Evolutionary conservation across 2,888 invertebrate genomes (phyloP).

Genomic region (Amphiduros pacificus): DNA sequence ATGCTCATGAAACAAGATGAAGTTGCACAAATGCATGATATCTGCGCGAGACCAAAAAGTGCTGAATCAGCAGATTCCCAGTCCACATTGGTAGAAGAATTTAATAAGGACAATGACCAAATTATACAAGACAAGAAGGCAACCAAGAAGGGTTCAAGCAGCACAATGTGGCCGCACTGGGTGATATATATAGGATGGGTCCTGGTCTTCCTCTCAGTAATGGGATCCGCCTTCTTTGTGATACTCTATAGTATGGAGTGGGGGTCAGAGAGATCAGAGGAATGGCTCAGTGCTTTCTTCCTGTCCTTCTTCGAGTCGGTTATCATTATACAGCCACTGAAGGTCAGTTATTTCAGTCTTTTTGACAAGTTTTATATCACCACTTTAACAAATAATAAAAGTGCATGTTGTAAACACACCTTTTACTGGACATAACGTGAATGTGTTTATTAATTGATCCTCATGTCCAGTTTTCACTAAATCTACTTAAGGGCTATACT

Average conservation of each 20-base stretch:
- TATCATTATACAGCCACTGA: not conserved
- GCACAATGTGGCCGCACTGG: not conserved
- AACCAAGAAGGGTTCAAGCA: not conserved
- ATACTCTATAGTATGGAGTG: not conserved
- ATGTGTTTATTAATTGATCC: too few relatives aligned
- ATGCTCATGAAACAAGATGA: not conserved
- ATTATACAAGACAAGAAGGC: not conserved
- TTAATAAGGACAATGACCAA: not conserved
- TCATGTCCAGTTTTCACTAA: too few relatives aligned
- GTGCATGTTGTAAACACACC: too few relatives aligned
- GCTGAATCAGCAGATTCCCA: not conserved
- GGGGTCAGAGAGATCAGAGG: not conserved
- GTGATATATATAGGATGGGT: not conserved
- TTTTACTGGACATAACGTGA: too few relatives aligned
- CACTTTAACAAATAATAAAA: too few relatives aligned
- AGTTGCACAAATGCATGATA: not conserved
- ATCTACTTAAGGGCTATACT: too few relatives aligned
- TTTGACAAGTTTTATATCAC: not conserved
- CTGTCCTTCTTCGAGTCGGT: slow-evolving; percentile 1
- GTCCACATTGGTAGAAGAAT: too few relatives aligned
- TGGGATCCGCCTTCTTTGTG: not conserved
- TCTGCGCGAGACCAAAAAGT: not conserved
- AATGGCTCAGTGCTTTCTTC: not conserved
- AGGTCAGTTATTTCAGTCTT: not conserved
- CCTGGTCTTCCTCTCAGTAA: not conserved